Evolutionary conservation across 2,888 invertebrate species (phyloP).

Genomic region (Drosophila borborema): DNA sequence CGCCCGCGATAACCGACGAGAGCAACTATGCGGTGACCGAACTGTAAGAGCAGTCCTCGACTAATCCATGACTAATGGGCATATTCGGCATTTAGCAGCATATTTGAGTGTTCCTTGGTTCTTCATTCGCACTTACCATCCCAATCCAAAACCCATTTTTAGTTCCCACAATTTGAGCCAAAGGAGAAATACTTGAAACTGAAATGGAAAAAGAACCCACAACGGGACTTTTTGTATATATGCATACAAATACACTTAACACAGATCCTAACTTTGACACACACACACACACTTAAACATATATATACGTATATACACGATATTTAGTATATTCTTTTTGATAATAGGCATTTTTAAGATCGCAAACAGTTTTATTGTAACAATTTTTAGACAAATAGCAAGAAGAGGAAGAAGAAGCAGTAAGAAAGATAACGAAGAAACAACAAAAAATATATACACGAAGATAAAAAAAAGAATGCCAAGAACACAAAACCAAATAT

Average conservation of each 20-base stretch:
- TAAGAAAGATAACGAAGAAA: neutral
- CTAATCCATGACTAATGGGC: neutral
- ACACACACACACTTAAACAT: conserved; percentile 6
- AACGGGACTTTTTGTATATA: conserved; percentile 68
- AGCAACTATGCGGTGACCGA: conserved; percentile 85
- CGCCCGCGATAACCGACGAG: conserved; percentile 84
- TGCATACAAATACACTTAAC: conserved; percentile 20
- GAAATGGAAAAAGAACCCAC: conserved; percentile 23
- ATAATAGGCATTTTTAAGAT: conserved; percentile 62
- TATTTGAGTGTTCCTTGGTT: conserved; percentile 47
- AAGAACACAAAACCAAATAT: conserved; percentile 28
- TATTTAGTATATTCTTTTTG: conserved; percentile 65
- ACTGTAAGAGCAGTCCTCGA: conserved; percentile 74
- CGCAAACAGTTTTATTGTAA: conserved; percentile 47
- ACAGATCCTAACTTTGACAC: conserved; percentile 15
- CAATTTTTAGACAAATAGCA: conserved; percentile 51
- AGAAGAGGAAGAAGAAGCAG: neutral
- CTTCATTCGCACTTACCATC: conserved; percentile 33
- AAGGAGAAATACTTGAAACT: conserved; percentile 34
- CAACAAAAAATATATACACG: neutral
- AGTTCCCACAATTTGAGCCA: conserved; percentile 28
- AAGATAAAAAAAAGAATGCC: conserved; percentile 9
- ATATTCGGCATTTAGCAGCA: conserved; percentile 13
- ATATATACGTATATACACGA: conserved; percentile 40
- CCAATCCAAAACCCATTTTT: conserved; percentile 9